Base-by-base conservation (phyloP, 1,140 invertebrate genomes). In the Euschistus heros region DNA sequence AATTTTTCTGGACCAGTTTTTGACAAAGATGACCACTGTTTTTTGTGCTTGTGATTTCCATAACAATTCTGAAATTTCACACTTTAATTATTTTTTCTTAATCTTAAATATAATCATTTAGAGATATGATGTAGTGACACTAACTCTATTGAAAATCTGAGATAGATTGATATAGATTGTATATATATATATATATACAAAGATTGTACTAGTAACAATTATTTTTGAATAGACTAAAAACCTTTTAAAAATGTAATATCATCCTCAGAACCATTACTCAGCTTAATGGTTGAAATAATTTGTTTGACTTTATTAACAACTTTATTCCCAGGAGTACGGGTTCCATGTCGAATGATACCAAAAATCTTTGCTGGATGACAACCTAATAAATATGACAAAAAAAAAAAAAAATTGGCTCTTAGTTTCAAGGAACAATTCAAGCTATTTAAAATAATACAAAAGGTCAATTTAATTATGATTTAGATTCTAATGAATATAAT, bases 291-390 rank as follows among this genome's bases (percentile, higher is more conserved):
- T 70, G 54, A 15, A 57, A 57, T 4, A 10, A 57, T 13, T 69
- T 10, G 68, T 55, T 76, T 77, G 69, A 85, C 80, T 26, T 70
- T 69, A 13, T 73, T 67, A 55, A 84, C 80, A 3, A 81, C 72
- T 64, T 80, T 77, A 61, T 74, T 72, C 52, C 79, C 79, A 10
- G 85, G 84, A 74, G 81, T 82, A 64, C 86, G 77, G 22, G 85
- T 84, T 13, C 86, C 86, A 75, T 88, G 86, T 27, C 86, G 77
- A 22, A 85, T 71, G 4, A 86, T 69, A 57, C 84, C 77, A 84
- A 85, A 86, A 47, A 86, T 79, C 70, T 84, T 82, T 61, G 75
- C 75, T 18, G 81, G 74, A 24, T 70, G 70, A 74, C 85, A 87
- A 67, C 78, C 86, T 86, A 54, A 37, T 72, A 71, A 64, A 52